Conservation (phyloP, 2,888 invertebrate species). For the Plutella xylostella region DNA sequence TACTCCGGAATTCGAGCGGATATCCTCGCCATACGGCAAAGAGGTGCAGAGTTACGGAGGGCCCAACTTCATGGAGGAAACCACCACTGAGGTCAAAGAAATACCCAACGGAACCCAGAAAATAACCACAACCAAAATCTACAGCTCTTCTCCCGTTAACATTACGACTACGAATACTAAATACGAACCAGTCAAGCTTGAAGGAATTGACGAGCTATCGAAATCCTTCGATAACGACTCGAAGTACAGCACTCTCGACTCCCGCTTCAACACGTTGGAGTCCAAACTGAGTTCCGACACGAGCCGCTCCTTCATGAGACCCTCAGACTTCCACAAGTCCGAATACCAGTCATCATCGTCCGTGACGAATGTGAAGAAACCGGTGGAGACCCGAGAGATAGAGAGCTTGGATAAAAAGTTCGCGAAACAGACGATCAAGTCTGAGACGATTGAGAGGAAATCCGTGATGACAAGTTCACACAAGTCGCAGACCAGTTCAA, state of each 20-base stretch:
- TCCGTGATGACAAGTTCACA: constrained; percentile 75
- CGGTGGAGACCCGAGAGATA: constrained; percentile 54
- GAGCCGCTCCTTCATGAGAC: constrained; percentile 61
- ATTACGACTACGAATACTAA: constrained; percentile 59
- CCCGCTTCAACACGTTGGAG: constrained; percentile 54
- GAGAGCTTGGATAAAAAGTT: constrained; percentile 75
- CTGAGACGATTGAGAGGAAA: constrained; percentile 76
- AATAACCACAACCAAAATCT: constrained; percentile 68
- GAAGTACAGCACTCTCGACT: constrained; percentile 55
- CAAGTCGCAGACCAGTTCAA: constrained; percentile 68
- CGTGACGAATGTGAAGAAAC: constrained; percentile 42
- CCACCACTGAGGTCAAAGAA: constrained; percentile 63
- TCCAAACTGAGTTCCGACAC: constrained; percentile 60
- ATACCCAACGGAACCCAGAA: constrained; percentile 69
- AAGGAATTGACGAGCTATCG: constrained; percentile 64
- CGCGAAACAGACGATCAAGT: constrained; percentile 75
- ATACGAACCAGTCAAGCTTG: constrained; percentile 57
- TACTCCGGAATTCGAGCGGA: constrained; percentile 53
- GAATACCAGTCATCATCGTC: constrained; percentile 41
- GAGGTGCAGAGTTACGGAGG: constrained; percentile 50
- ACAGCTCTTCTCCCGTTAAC: constrained; percentile 67
- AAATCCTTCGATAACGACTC: constrained; percentile 65
- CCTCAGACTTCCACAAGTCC: constrained; percentile 57
- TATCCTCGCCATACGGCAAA: constrained; percentile 54
- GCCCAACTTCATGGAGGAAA: constrained; percentile 60